A percentile compares a stretch with the other conserved stretches of the same genome.
phyloP scores from a whole-genome alignment of 2,888 invertebrate genomes.

The Sphecodes monilicornis region DNA sequence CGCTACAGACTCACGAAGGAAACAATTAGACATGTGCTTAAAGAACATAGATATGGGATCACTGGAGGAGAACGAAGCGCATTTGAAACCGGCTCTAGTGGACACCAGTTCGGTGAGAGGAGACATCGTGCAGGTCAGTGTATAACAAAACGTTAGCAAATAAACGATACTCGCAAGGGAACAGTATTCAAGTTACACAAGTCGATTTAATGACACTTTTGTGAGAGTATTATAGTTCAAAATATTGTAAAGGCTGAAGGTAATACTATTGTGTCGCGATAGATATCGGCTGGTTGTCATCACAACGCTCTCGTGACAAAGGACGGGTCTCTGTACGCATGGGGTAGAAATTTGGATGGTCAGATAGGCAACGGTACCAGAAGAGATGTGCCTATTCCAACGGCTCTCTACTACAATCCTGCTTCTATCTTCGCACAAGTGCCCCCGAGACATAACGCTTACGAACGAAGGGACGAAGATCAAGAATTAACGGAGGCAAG shows the following conservation, averaged over 20 bases:
- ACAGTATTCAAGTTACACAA: too few relatives aligned
- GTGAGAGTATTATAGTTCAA: too few relatives aligned
- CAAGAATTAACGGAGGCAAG: conserved; percentile 28
- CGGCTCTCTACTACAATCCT: conserved; percentile 85
- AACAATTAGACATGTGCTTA: conserved; percentile 45
- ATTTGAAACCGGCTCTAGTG: conserved; percentile 87
- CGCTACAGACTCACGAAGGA: conserved; percentile 37
- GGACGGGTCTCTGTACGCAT: conserved; percentile 90
- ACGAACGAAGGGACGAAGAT: conserved; percentile 46
- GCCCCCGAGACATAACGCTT: conserved; percentile 70
- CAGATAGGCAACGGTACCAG: conserved; percentile 92
- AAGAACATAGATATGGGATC: conserved; percentile 68
- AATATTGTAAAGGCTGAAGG: background rate
- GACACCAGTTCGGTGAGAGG: conserved; percentile 88
- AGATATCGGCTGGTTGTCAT: conserved; percentile 90
- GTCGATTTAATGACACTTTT: too few relatives aligned
- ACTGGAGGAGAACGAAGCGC: conserved; percentile 81
- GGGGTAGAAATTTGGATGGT: conserved; percentile 96
- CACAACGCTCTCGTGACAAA: conserved; percentile 92
- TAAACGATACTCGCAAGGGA: too few relatives aligned
- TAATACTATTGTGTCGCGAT: background rate
- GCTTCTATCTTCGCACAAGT: conserved; percentile 79
- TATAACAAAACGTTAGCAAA: background rate
- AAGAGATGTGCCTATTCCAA: conserved; percentile 86
- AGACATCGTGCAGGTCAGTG: conserved; percentile 87